These are phyloP conservation scores for Artibeus jamaicensis DNA, from an alignment of 2,797 vertebrate genomes.

Conservation along the genomic window DNA sequence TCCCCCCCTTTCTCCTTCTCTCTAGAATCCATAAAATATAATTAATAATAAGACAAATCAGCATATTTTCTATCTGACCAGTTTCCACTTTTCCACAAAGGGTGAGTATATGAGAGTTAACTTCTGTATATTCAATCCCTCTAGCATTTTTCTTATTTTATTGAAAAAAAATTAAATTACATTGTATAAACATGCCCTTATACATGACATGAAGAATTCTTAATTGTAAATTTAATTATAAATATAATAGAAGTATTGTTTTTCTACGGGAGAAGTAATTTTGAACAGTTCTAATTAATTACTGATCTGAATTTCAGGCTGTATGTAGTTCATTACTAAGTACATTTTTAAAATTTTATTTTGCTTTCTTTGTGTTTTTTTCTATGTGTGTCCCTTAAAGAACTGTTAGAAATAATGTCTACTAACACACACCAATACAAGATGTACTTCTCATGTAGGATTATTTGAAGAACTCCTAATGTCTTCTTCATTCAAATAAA, in stretches of 20 bases:
- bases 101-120: neutral
- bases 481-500: slow-evolving; percentile 40
- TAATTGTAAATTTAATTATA: slow-evolving; percentile 42
- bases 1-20: no score
- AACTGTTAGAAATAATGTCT: neutral
- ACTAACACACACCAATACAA: neutral
- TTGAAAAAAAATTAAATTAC: slow-evolving; percentile 32
- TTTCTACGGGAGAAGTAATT: slow-evolving; percentile 18
- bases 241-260: slow-evolving; percentile 39
- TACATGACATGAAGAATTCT: neutral
- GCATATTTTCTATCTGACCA: slow-evolving; percentile 21
- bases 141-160: slow-evolving; percentile 22
- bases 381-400: neutral
- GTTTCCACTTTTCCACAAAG: slow-evolving; percentile 34
- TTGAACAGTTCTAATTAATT: slow-evolving; percentile 49
- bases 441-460: neutral
- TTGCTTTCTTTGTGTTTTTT: neutral
- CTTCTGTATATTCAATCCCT: neutral
- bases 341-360: neutral
- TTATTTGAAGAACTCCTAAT: neutral
- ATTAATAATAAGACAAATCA: slow-evolving; percentile 27
- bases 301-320: slow-evolving; percentile 3
- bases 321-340: neutral
- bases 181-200: neutral
- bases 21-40: no score